These are phyloP conservation scores for Rhorus exstirpatorius DNA, from an alignment of 2,888 invertebrate genomes.

Conservation along the genomic window DNA sequence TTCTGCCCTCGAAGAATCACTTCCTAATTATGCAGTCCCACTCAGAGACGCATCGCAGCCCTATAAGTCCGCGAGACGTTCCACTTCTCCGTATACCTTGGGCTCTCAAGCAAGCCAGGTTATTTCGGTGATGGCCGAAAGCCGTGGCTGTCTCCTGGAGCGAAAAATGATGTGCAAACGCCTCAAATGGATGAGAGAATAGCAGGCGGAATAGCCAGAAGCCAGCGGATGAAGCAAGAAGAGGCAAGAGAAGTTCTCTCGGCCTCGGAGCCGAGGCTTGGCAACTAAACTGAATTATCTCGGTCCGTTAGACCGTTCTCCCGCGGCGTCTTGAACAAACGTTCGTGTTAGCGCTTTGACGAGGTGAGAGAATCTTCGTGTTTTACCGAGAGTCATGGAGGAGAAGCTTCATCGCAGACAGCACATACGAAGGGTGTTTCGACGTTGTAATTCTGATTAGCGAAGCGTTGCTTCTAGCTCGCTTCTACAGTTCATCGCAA, in stretches of 20 bases:
- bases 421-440: constrained; percentile 2
- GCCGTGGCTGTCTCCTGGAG: neutral
- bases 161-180: constrained; percentile 28
- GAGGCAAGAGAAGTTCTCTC: constrained; percentile 24
- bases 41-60: no score
- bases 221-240: neutral
- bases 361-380: constrained; percentile 64
- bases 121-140: no score
- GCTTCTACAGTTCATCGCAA: no score
- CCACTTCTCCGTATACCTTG: no score
- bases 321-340: constrained; percentile 68
- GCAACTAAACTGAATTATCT: constrained; percentile 73
- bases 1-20: no score
- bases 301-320: constrained; percentile 73
- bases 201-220: neutral
- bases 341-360: constrained; percentile 69
- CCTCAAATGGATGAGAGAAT: constrained; percentile 14
- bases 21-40: no score
- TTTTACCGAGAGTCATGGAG: neutral
- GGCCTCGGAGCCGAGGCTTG: constrained; percentile 53
- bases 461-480: neutral
- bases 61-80: neutral
- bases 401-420: constrained; percentile 16
- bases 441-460: constrained; percentile 16
- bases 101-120: no score